Evolutionary conservation across 1,140 invertebrate genomes (phyloP).

Genomic region (Sinella curviseta): DNA sequence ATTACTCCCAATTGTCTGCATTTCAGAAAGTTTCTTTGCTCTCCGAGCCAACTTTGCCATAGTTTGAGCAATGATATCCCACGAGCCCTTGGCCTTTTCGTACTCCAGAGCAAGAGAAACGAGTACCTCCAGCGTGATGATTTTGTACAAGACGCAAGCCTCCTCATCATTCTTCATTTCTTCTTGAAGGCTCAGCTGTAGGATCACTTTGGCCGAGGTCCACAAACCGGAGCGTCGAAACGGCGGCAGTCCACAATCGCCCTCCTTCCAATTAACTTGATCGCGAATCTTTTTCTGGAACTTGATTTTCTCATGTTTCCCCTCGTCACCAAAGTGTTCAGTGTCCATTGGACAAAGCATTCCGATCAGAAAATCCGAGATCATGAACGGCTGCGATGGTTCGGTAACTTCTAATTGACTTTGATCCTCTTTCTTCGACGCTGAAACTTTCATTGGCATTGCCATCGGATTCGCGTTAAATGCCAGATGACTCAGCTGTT

Average conservation of each 20-base stretch:
- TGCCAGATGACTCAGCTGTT: background rate
- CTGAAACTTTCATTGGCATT: too few species aligned
- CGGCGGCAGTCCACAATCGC: background rate
- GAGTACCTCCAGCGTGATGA: background rate
- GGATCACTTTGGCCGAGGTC: slow-evolving; percentile 31
- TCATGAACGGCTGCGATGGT: background rate
- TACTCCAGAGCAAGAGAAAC: background rate
- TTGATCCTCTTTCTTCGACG: too few species aligned
- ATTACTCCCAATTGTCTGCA: background rate
- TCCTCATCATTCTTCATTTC: background rate
- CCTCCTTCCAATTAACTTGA: slow-evolving; percentile 5
- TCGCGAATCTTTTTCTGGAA: slow-evolving; percentile 3
- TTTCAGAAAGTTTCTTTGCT: background rate
- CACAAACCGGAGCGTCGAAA: slow-evolving; percentile 37
- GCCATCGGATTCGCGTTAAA: background rate
- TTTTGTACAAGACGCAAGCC: background rate
- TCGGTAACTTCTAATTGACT: too few species aligned
- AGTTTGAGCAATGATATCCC: slow-evolving; percentile 9
- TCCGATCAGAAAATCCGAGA: background rate
- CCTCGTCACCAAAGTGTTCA: background rate
- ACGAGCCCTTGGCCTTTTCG: background rate
- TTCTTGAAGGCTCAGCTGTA: slow-evolving; percentile 17
- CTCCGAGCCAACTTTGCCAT: slow-evolving; percentile 30
- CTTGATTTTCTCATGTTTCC: background rate
- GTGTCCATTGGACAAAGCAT: background rate